phyloP scores from a whole-genome alignment of 2,113 vertebrate species.

The Bucco capensis region DNA sequence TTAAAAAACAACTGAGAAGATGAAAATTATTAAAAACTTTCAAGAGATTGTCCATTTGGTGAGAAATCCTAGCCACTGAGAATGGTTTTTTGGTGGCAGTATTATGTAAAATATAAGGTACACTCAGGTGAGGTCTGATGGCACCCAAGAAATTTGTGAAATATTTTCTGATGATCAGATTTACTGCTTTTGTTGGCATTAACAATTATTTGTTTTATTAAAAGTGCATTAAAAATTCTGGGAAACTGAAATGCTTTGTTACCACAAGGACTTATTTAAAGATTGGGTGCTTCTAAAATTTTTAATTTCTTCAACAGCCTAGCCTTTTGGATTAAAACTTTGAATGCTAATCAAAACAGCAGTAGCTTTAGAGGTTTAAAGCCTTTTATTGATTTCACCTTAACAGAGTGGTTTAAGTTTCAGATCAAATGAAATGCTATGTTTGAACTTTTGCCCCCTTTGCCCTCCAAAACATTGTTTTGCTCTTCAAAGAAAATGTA shows the following conservation, averaged over 20 bases:
- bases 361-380: neutral
- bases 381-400: neutral
- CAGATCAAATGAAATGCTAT: neutral
- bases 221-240: neutral
- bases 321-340: neutral
- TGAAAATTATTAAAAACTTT: neutral
- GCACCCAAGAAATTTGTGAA: neutral
- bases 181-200: rapidly evolving
- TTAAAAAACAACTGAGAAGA: neutral
- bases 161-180: neutral
- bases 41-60: neutral
- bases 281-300: rapidly evolving
- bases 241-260: neutral
- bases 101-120: neutral
- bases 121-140: neutral
- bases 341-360: neutral
- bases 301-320: neutral
- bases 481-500: neutral
- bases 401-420: neutral
- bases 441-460: neutral
- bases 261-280: neutral
- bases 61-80: neutral
- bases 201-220: neutral
- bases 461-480: neutral
- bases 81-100: neutral